Evolutionary conservation across 2,888 invertebrate species (phyloP).

Genomic region (Aporophyla nigra): DNA sequence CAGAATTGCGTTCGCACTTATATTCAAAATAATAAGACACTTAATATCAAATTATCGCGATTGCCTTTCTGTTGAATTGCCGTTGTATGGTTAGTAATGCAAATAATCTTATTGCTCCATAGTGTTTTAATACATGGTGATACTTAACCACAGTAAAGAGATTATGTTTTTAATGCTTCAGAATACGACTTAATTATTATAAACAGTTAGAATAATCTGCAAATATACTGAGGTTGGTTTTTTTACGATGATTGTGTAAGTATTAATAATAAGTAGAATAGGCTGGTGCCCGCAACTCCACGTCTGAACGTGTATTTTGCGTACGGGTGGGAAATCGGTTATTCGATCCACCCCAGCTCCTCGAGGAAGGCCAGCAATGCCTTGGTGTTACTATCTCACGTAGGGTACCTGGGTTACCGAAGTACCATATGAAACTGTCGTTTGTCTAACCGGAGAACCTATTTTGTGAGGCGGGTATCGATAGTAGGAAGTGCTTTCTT

Average conservation of each 20-base stretch:
- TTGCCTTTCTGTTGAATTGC: slow-evolving; percentile 5
- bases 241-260: neutral
- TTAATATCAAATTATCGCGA: slow-evolving; percentile 42
- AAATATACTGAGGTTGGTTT: neutral
- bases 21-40: slow-evolving; percentile 47
- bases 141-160: slow-evolving; percentile 7
- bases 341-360: too few species aligned
- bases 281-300: too few species aligned
- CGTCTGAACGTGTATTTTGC: too few species aligned
- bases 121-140: neutral
- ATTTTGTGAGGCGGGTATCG: too few species aligned
- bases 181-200: neutral
- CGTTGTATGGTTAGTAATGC: neutral
- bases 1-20: slow-evolving; percentile 5
- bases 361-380: too few species aligned
- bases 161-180: neutral
- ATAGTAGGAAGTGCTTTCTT: too few species aligned
- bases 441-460: too few species aligned
- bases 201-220: neutral
- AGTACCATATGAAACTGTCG: too few species aligned
- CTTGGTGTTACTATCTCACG: too few species aligned
- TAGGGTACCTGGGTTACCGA: too few species aligned
- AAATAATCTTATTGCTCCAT: slow-evolving; percentile 9
- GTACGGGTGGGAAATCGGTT: too few species aligned
- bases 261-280: too few species aligned